Conservation (phyloP, 2,888 invertebrate genomes). For the Agapostemon virescens region DNA sequence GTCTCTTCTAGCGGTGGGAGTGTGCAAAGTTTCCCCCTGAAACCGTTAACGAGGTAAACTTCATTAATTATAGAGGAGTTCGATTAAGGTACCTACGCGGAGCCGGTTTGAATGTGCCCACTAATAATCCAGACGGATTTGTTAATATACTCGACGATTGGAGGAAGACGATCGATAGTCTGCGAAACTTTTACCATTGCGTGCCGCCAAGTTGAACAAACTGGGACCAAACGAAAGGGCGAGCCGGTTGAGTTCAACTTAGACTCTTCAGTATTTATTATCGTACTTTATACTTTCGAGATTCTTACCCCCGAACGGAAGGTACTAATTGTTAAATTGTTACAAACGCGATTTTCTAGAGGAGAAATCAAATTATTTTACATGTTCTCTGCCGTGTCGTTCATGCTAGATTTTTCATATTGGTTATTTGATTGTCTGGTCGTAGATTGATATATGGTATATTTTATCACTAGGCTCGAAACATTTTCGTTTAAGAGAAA, state of each 20-base stretch:
- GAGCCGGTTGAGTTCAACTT: background rate
- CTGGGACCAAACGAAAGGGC: background rate
- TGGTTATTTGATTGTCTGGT: too few species aligned
- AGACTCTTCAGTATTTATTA: conserved; percentile 9
- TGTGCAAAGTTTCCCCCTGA: conserved; percentile 29
- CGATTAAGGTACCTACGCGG: conserved; percentile 45
- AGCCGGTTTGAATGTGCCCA: conserved; percentile 33
- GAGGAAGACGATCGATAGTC: conserved; percentile 43
- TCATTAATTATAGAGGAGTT: conserved; percentile 59
- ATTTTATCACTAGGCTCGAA: too few species aligned
- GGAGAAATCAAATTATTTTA: background rate
- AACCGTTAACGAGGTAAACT: conserved; percentile 55
- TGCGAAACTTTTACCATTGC: conserved; percentile 33
- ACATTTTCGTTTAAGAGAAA: too few species aligned
- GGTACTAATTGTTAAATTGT: background rate
- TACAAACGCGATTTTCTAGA: background rate
- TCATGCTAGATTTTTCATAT: background rate
- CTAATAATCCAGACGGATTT: conserved; percentile 47
- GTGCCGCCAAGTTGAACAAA: conserved; percentile 36
- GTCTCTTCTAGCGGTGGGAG: background rate
- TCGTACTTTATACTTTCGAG: background rate
- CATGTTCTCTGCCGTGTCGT: background rate
- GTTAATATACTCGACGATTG: conserved; percentile 51
- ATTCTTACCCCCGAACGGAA: background rate
- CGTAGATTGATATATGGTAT: too few species aligned